Evolutionary conservation across 2,888 invertebrate genomes (phyloP), one percentile per base, ranked within the genome.

Genomic region (Ichneumoninae sp.): DNA sequence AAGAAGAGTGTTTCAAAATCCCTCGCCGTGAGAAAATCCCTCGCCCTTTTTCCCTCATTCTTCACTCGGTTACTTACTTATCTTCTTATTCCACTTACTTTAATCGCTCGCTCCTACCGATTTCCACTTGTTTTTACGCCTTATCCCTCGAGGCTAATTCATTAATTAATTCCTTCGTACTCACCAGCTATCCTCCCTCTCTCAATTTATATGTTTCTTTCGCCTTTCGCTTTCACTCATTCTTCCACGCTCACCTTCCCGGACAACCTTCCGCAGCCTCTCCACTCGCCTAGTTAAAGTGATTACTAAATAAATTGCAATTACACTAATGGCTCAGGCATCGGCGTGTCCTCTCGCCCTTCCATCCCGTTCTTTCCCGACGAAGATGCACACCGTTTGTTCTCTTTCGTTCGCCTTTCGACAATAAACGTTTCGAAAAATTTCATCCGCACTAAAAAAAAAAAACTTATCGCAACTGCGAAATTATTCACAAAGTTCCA

Each of bases 261-360:
- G 83, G 87, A 87, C 88, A 90, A 91, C 90, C 91, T 92, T 90
- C 88, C 90, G 86, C 89, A 91, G 89, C 89, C 88, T 89, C 88
- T 89, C 88, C 91, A 91, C 90, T 92, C 90, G 91, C 92, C 19
- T 93, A 93, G 93, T 93, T 92, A 92, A 92, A 93, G 92, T 93
- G 93, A 93, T 93, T 93, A 92, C 92, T 92, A 92, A 93, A 93
- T 93, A 93, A 93, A 93, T 92, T 93, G 92, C 92, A 93, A 93
- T 93, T 92, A 92, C 91, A 91, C 92, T 93, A 93, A 93, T 93
- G 93, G 93, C 89, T 89, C 90, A 83, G 87, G 87, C 89, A 87
- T 83, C 83, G 78, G 71, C 52, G 63, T 80, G 63, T n/a, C 33
- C 44, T 6, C 52, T 66, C 63, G 33, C 13, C 3, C 68, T 73